These are phyloP conservation scores for Neodiprion pinetum DNA, from an alignment of 1,140 invertebrate species.

Conservation along the genomic window DNA sequence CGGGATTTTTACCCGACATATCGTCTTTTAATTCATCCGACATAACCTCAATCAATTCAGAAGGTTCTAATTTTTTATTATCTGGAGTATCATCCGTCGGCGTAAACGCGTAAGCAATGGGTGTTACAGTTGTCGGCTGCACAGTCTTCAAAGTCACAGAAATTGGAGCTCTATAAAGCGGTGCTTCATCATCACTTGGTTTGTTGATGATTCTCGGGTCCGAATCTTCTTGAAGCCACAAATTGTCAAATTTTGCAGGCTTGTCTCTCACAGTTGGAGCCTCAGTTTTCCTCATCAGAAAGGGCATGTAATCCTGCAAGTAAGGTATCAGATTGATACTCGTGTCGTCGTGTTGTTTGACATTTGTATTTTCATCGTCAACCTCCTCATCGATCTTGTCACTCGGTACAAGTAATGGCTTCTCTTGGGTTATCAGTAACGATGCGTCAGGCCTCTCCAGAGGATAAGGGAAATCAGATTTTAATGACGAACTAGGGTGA, in stretches of 20 bases:
- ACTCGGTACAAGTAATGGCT: conserved; percentile 52
- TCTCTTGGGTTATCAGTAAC: conserved; percentile 47
- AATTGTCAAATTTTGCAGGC: conserved; percentile 49
- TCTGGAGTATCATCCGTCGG: conserved; percentile 42
- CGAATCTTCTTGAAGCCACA: conserved; percentile 57
- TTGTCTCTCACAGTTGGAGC: neutral
- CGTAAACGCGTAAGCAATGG: conserved; percentile 62
- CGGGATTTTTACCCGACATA: neutral
- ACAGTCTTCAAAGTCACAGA: conserved; percentile 8
- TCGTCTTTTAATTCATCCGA: neutral
- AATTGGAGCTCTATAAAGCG: conserved; percentile 22
- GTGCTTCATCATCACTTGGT: conserved; percentile 26
- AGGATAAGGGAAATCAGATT: conserved; percentile 68
- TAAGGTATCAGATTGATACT: conserved; percentile 62
- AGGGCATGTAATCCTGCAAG: conserved; percentile 63
- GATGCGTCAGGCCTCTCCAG: conserved; percentile 64
- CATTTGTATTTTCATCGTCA: neutral
- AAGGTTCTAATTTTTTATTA: conserved; percentile 34
- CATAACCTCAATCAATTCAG: neutral
- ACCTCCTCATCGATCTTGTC: conserved; percentile 34
- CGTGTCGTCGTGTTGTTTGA: conserved; percentile 28
- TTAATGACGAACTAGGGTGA: conserved; percentile 51
- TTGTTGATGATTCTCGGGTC: conserved; percentile 47
- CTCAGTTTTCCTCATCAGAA: conserved; percentile 53
- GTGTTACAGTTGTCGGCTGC: neutral